Conservation (phyloP, 23 tunicate species). For the Oikopleura dioica region DNA sequence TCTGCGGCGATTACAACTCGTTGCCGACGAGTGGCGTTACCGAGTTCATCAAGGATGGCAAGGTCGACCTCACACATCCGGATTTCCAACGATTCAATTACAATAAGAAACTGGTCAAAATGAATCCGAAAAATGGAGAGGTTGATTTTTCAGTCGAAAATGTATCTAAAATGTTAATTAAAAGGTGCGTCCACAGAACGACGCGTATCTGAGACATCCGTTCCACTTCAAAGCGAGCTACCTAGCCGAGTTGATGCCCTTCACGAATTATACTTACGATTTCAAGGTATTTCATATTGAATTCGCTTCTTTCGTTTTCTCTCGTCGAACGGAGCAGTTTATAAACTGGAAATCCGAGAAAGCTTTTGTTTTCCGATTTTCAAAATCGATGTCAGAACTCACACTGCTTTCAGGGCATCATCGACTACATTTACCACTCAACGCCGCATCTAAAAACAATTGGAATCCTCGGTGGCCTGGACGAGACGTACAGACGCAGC, state of each 20-base stretch:
- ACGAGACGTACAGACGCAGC: conserved; percentile 31
- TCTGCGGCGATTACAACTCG: conserved; percentile 94
- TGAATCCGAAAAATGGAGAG: conserved; percentile 11
- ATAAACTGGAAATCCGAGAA: no score
- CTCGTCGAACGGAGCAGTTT: no score
- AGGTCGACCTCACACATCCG: conserved; percentile 55
- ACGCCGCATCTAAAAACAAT: conserved; percentile 76
- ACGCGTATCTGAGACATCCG: conserved; percentile 24
- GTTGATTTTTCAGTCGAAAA: neutral
- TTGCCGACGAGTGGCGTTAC: conserved; percentile 84
- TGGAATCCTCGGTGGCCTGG: conserved; percentile 58
- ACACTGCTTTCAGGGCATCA: conserved; percentile 51
- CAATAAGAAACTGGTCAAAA: conserved; percentile 56
- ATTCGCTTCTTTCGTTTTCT: neutral
- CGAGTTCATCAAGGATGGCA: conserved; percentile 56
- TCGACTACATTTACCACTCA: conserved; percentile 92
- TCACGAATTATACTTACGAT: conserved; percentile 73
- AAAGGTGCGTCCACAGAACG: neutral
- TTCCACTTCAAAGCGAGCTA: conserved; percentile 69
- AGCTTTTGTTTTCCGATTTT: no score
- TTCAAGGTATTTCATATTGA: conserved; percentile 39
- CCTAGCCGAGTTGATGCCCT: conserved; percentile 34
- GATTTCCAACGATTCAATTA: conserved; percentile 76
- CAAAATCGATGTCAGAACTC: no score
- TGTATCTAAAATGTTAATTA: neutral